Percentiles rank a stretch among this genome's conserved stretches.
Evolutionary conservation across 2,113 vertebrate species (phyloP).

Genomic region (Caloenas nicobarica): DNA sequence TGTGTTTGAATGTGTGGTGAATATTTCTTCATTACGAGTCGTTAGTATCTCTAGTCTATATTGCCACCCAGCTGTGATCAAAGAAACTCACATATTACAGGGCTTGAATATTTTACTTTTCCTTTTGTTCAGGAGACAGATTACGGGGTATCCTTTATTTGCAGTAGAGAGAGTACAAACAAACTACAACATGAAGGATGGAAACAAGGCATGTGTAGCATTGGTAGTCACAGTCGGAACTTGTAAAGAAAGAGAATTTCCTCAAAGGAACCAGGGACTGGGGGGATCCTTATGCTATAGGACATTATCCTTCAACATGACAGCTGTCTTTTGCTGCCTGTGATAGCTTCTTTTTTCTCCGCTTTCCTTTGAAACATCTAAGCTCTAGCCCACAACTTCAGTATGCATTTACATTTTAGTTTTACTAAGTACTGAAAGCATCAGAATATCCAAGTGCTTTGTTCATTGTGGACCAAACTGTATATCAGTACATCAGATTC

Average conservation of each 20-base stretch:
- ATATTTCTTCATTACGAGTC: background rate
- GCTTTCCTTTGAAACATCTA: background rate
- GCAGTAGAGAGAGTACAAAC: background rate
- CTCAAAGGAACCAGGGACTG: background rate
- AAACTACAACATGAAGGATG: background rate
- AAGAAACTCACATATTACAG: background rate
- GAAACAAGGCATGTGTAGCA: background rate
- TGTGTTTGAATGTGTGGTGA: background rate
- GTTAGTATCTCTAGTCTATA: constrained; percentile 36
- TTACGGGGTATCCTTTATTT: background rate
- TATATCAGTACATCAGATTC: background rate
- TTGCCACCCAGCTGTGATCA: constrained; percentile 57
- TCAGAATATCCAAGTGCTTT: background rate
- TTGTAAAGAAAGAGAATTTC: background rate
- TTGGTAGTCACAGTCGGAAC: background rate
- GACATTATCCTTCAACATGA: background rate
- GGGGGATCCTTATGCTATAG: background rate
- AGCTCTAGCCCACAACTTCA: background rate
- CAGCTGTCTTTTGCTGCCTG: background rate
- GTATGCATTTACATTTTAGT: background rate
- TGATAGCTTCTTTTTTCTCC: background rate
- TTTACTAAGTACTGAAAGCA: background rate
- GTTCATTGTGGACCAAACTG: background rate
- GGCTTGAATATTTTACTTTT: background rate
- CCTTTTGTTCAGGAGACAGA: background rate